Conservation (phyloP, 2,888 invertebrate genomes). For the Epirrhoe tristata region DNA sequence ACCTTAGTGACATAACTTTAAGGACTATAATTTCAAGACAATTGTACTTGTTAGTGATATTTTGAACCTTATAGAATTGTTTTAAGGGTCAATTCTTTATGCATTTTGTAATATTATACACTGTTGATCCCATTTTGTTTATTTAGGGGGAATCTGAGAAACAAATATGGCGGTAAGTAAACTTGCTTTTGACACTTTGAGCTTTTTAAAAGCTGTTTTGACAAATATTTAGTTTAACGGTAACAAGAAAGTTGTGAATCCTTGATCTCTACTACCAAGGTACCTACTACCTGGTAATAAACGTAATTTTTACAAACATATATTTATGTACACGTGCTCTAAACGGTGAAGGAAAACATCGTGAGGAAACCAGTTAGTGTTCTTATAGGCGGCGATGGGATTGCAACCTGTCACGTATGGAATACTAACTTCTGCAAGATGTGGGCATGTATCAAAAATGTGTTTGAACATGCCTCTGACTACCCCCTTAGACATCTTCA, state of each 20-base stretch:
- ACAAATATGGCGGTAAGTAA: slow-evolving; percentile 41
- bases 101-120: slow-evolving; percentile 45
- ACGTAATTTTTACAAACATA: no score
- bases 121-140: slow-evolving; percentile 49
- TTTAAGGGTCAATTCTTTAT: slow-evolving; percentile 32
- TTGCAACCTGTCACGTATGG: no score
- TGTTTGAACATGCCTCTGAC: no score
- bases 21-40: slow-evolving; percentile 5
- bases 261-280: no score
- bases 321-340: no score
- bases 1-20: slow-evolving; percentile 20
- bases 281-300: no score
- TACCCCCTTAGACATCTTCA: no score
- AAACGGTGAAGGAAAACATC: no score
- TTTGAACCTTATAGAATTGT: slow-evolving; percentile 26
- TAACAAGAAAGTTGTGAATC: not conserved
- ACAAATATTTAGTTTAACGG: slow-evolving; percentile 13
- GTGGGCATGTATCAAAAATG: no score
- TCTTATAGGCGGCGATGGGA: no score
- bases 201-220: slow-evolving; percentile 30
- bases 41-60: slow-evolving; percentile 8
- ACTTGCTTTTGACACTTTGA: slow-evolving; percentile 39
- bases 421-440: no score
- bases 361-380: no score
- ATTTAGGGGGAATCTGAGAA: slow-evolving; percentile 45